Evolutionary conservation across 2,888 invertebrate species (phyloP).

Genomic region (Acleris laterana): DNA sequence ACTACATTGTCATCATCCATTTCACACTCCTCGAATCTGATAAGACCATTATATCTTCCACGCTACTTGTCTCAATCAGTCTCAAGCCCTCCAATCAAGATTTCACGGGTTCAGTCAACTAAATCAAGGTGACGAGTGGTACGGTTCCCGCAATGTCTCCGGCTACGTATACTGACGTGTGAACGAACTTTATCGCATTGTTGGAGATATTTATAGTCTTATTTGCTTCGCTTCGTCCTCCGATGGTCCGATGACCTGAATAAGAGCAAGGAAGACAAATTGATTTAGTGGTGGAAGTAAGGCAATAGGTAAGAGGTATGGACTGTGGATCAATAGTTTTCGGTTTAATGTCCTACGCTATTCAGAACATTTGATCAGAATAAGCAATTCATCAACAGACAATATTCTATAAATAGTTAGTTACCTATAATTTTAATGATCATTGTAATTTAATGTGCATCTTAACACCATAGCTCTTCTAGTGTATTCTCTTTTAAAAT

Average conservation of each 20-base stretch:
- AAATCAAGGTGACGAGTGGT: conserved; percentile 17
- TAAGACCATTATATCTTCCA: too few species aligned
- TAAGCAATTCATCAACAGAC: not conserved
- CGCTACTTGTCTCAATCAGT: conserved; percentile 2
- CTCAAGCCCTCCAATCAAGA: conserved; percentile 12
- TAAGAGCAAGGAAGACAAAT: conserved; percentile 4
- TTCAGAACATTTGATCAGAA: not conserved
- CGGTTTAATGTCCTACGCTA: not conserved
- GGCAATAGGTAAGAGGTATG: not conserved
- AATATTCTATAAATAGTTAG: too few species aligned
- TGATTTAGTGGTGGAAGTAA: not conserved
- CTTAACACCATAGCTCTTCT: too few species aligned
- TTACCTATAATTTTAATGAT: too few species aligned
- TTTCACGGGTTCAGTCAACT: conserved; percentile 23
- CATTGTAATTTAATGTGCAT: too few species aligned
- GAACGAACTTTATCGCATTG: conserved; percentile 33
- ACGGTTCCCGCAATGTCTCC: conserved; percentile 9
- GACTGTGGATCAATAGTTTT: not conserved
- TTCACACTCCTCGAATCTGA: too few species aligned
- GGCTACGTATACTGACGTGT: conserved; percentile 11
- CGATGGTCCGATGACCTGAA: conserved; percentile 31
- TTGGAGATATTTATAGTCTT: conserved; percentile 33
- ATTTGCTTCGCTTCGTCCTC: conserved; percentile 14
- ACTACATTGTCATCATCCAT: too few species aligned
- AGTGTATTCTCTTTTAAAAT: too few species aligned